Conservation (phyloP, 2,797 vertebrate species). For the Urocyon cinereoargenteus region DNA sequence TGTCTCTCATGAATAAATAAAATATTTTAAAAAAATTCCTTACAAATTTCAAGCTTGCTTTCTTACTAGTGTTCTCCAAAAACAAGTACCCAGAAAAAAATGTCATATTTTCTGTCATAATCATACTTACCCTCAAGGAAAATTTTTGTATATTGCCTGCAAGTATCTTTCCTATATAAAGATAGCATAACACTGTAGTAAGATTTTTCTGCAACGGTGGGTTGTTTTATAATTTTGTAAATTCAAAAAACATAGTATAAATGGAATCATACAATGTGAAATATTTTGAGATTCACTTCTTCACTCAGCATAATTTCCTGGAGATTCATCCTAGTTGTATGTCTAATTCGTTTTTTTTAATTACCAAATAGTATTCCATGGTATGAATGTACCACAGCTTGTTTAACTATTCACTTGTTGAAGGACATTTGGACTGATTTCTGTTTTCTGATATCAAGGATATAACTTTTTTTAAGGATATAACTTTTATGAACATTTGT, state of each 20-base stretch:
- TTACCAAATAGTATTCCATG: not conserved
- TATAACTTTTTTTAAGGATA: not conserved
- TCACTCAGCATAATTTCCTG: not conserved
- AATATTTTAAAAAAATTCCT: not conserved
- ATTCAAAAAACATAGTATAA: not conserved
- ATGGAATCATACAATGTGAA: not conserved
- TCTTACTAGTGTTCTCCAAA: not conserved
- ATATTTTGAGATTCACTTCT: not conserved
- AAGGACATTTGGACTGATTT: not conserved
- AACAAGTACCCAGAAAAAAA: not conserved
- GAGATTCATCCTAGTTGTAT: not conserved
- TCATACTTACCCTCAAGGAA: not conserved
- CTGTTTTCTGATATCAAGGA: not conserved
- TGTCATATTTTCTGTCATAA: not conserved
- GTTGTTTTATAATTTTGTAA: not conserved
- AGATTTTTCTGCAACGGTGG: not conserved
- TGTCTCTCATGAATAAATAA: no score
- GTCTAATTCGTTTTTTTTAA: not conserved
- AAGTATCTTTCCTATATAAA: not conserved
- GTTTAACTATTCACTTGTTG: not conserved
- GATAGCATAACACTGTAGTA: not conserved
- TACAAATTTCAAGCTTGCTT: not conserved
- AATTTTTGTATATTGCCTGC: not conserved
- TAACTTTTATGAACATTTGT: not conserved
- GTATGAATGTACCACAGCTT: not conserved